Conservation (phyloP, 2,888 invertebrate genomes). For the Minunthozetes semirufus region DNA sequence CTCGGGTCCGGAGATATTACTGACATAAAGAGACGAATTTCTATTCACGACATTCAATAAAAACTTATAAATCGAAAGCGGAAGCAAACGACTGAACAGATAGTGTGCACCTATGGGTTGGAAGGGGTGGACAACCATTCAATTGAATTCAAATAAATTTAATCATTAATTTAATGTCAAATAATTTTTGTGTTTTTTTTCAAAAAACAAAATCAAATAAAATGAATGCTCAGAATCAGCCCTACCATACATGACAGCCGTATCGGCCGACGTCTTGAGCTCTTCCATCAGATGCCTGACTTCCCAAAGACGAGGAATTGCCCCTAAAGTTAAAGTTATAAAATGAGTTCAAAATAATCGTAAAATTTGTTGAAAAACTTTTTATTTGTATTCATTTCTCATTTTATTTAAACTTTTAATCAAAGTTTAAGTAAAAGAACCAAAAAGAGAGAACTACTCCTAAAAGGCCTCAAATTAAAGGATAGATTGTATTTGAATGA, state of each 20-base stretch:
- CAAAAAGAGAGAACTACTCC: neutral
- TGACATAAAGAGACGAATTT: constrained; percentile 48
- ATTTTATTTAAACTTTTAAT: neutral
- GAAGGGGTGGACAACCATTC: neutral
- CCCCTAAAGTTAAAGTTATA: constrained; percentile 44
- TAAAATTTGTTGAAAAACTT: neutral
- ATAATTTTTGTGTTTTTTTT: neutral
- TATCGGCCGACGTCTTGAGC: constrained; percentile 52
- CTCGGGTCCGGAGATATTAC: constrained; percentile 53
- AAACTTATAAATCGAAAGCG: constrained; percentile 45
- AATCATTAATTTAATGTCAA: neutral
- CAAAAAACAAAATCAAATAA: neutral
- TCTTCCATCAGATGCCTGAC: constrained; percentile 53
- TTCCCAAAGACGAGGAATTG: constrained; percentile 56
- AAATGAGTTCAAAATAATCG: neutral
- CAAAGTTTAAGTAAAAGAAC: neutral
- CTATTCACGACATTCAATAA: constrained; percentile 45
- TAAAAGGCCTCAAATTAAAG: neutral
- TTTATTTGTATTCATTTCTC: neutral
- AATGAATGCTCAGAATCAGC: neutral
- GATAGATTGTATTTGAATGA: neutral
- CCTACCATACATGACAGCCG: constrained; percentile 51
- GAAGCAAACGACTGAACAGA: constrained; percentile 49
- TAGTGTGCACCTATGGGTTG: constrained; percentile 44
- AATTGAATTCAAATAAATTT: neutral